These are phyloP conservation scores for Fistularia commersonii DNA, from an alignment of 2,797 vertebrate species.

Conservation along the genomic window DNA sequence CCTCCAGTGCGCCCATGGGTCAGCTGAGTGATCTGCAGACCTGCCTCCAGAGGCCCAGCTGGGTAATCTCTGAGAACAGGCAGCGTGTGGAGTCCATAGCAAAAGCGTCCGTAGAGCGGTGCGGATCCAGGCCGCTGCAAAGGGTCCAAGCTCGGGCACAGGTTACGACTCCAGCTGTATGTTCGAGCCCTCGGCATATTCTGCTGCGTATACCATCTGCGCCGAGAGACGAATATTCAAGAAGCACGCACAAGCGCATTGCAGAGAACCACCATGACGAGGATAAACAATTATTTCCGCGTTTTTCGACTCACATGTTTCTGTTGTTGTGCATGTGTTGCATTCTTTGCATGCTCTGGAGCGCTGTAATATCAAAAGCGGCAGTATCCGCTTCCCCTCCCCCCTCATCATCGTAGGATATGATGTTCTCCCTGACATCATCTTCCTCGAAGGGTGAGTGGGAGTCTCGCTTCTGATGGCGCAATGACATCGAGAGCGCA, in stretches of 20 bases:
- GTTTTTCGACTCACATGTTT: conserved; percentile 69
- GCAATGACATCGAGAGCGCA: conserved; percentile 75
- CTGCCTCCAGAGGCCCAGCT: conserved; percentile 53
- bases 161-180: conserved; percentile 71
- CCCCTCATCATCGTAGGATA: conserved; percentile 88
- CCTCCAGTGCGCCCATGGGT: conserved; percentile 43
- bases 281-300: conserved; percentile 11
- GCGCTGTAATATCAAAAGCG: conserved; percentile 86
- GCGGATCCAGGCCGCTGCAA: conserved; percentile 63
- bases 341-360: conserved; percentile 75
- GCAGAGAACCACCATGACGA: conserved; percentile 5
- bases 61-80: conserved; percentile 64
- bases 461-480: conserved; percentile 75
- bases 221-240: conserved; percentile 54
- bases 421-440: conserved; percentile 82
- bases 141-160: conserved; percentile 47
- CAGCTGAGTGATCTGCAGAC: conserved; percentile 61
- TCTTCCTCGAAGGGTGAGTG: conserved; percentile 74
- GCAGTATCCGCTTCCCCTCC: conserved; percentile 90
- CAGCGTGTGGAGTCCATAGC: conserved; percentile 75
- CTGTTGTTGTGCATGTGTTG: conserved; percentile 65
- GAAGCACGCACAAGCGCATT: conserved; percentile 15
- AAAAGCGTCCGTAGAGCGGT: conserved; percentile 70
- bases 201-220: conserved; percentile 76
- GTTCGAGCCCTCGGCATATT: conserved; percentile 63